These are phyloP conservation scores for Nicator chloris DNA, from an alignment of 2,113 vertebrate species.

Conservation along the genomic window DNA sequence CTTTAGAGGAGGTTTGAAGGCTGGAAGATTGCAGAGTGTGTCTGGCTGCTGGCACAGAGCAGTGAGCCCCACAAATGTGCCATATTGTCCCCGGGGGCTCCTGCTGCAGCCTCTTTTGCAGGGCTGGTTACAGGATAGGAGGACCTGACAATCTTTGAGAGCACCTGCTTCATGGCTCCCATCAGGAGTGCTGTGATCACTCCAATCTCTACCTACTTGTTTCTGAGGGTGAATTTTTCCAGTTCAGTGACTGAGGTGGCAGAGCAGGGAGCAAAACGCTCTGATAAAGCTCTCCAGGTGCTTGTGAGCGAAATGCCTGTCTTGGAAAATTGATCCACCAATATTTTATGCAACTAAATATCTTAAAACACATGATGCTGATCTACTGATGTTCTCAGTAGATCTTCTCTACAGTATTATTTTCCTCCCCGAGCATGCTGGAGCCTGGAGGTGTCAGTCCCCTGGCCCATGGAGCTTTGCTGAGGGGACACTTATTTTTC, in stretches of 20 bases:
- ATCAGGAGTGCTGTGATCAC: not conserved
- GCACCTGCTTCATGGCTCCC: not conserved
- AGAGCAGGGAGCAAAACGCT: fast-evolving
- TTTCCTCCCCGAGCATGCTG: not conserved
- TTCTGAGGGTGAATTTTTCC: not conserved
- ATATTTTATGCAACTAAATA: not conserved
- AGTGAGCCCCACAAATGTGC: fast-evolving
- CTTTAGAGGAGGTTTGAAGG: not conserved
- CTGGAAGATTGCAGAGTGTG: not conserved
- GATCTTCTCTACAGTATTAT: not conserved
- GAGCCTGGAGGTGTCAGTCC: not conserved
- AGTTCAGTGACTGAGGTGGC: not conserved
- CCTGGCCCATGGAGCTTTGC: fast-evolving
- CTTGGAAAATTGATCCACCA: not conserved
- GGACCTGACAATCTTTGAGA: not conserved
- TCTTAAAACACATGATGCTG: not conserved
- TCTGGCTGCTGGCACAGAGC: fast-evolving
- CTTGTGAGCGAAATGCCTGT: fast-evolving
- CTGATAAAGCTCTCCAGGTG: not conserved
- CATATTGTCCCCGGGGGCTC: fast-evolving
- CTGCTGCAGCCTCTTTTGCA: not conserved
- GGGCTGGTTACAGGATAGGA: not conserved
- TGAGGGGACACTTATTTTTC: not conserved
- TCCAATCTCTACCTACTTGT: not conserved
- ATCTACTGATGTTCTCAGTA: not conserved